Evolutionary conservation across 2,113 vertebrate genomes (phyloP).

Genomic region (Sturnus vulgaris): DNA sequence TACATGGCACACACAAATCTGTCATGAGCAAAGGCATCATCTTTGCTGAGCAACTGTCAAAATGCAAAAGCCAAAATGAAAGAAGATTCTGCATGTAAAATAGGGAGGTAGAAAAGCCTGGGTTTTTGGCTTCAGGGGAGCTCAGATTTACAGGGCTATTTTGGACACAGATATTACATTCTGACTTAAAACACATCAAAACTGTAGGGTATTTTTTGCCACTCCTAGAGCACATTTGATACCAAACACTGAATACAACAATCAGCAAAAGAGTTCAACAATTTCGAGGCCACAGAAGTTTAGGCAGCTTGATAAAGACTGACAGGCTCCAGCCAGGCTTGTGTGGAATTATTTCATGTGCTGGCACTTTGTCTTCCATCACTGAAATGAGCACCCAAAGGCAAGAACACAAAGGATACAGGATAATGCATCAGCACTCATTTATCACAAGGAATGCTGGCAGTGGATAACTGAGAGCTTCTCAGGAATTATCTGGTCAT

Average conservation of each 20-base stretch:
- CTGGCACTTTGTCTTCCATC: constrained; percentile 41
- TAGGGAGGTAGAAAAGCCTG: neutral
- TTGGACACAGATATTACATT: neutral
- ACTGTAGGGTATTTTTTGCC: neutral
- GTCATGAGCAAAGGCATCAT: constrained; percentile 16
- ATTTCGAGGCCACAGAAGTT: neutral
- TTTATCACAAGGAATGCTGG: neutral
- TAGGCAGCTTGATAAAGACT: constrained; percentile 11
- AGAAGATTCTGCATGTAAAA: constrained; percentile 9
- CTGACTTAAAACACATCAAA: constrained; percentile 5
- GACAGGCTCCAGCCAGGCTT: constrained; percentile 33
- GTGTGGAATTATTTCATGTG: constrained; percentile 13
- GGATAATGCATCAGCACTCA: constrained; percentile 11
- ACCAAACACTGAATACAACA: neutral
- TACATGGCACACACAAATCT: neutral
- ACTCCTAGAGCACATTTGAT: neutral
- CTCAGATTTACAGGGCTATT: neutral
- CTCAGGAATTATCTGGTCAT: neutral
- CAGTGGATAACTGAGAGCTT: neutral
- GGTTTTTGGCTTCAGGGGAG: neutral
- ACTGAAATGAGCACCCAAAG: constrained; percentile 62
- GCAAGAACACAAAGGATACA: constrained; percentile 44
- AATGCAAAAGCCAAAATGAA: constrained; percentile 1
- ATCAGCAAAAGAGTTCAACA: constrained; percentile 31
- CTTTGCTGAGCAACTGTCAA: constrained; percentile 35